A percentile compares a stretch with the other conserved stretches of the same genome.
phyloP scores from a whole-genome alignment of 1,140 invertebrate genomes.

The Helicoverpa zea region DNA sequence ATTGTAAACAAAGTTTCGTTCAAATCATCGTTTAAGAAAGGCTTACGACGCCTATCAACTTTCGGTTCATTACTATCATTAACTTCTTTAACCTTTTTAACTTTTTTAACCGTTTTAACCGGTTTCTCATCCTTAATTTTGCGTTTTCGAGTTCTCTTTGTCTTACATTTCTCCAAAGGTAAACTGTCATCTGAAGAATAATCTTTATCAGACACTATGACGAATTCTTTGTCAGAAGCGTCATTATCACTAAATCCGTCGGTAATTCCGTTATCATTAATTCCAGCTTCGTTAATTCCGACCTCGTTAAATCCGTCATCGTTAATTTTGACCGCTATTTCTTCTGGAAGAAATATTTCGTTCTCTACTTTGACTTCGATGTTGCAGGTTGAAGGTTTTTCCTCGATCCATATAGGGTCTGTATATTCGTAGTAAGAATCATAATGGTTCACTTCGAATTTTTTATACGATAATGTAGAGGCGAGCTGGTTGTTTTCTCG shows the following conservation, averaged over 20 bases:
- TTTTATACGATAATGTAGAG: conserved; percentile 55
- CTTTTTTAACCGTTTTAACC: conserved; percentile 57
- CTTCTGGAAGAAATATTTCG: conserved; percentile 47
- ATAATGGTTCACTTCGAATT: conserved; percentile 58
- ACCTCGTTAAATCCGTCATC: neutral
- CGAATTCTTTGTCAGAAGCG: conserved; percentile 50
- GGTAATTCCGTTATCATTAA: neutral
- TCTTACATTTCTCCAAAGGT: conserved; percentile 62
- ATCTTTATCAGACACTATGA: conserved; percentile 38
- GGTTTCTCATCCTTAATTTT: conserved; percentile 34
- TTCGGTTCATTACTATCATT: conserved; percentile 63
- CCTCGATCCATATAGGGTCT: neutral
- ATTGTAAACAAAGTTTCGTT: conserved; percentile 79
- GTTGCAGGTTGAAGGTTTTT: conserved; percentile 23
- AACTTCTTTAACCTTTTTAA: conserved; percentile 52
- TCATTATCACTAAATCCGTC: neutral
- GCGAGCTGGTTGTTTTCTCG: conserved; percentile 58
- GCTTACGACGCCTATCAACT: conserved; percentile 74
- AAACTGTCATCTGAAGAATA: conserved; percentile 72
- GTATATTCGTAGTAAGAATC: conserved; percentile 41
- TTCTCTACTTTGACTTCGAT: conserved; percentile 55
- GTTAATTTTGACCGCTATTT: conserved; percentile 13
- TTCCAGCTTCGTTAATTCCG: neutral
- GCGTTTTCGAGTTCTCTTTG: conserved; percentile 55
- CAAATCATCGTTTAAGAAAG: conserved; percentile 76